Percentiles rank a stretch among this genome's conserved stretches.
phyloP scores from a whole-genome alignment of 1,140 invertebrate species.

The Drosophila auraria region DNA sequence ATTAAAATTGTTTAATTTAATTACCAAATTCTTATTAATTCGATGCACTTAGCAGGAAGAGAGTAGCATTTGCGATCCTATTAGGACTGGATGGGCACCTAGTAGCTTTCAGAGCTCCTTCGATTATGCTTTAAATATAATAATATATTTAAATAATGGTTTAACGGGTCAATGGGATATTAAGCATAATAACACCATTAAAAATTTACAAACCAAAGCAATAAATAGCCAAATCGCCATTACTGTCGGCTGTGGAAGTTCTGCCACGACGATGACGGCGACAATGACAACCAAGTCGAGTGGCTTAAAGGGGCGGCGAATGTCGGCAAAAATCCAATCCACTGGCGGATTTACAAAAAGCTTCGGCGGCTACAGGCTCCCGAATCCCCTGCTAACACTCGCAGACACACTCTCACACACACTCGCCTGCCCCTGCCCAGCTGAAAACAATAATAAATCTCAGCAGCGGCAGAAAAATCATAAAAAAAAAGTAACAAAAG shows the following conservation, averaged over 20 bases:
- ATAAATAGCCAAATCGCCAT: constrained; percentile 23
- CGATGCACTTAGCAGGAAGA: too few species aligned
- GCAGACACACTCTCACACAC: constrained; percentile 1
- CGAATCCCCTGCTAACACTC: constrained; percentile 23
- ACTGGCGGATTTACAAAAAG: constrained; percentile 64
- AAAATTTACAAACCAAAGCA: too few species aligned
- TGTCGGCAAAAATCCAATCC: constrained; percentile 61
- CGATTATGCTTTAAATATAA: too few species aligned
- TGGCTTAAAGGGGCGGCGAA: constrained; percentile 26
- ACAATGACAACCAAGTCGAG: constrained; percentile 40
- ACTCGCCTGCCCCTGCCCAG: constrained; percentile 19
- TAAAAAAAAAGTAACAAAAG: constrained; percentile 70
- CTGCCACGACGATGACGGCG: constrained; percentile 23
- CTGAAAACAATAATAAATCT: constrained; percentile 76
- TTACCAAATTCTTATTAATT: background rate
- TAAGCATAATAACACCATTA: too few species aligned
- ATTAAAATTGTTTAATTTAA: background rate
- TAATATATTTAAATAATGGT: too few species aligned
- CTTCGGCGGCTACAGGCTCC: constrained; percentile 51
- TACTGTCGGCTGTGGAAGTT: constrained; percentile 17
- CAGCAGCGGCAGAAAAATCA: constrained; percentile 63
- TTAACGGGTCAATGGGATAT: too few species aligned
- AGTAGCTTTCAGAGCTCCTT: too few species aligned
- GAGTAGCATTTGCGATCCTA: too few species aligned
- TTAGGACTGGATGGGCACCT: too few species aligned